These are phyloP conservation scores for Clarias macrocephalus DNA, from an alignment of 2,113 vertebrate species.

Conservation along the genomic window DNA sequence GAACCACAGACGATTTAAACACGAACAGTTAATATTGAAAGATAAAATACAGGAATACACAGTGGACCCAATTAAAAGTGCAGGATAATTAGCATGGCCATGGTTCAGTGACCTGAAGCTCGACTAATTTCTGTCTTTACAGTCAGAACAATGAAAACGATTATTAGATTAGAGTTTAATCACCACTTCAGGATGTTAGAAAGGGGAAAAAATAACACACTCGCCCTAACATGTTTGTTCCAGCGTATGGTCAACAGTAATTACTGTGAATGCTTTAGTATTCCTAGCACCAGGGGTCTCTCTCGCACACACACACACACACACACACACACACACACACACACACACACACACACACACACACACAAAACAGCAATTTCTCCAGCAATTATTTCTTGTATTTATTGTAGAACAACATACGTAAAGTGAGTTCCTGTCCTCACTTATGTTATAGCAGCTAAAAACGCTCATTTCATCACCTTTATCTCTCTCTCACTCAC, in stretches of 20 bases:
- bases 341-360: not conserved
- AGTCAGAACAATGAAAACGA: slow-evolving; percentile 1
- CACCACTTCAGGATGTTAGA: not conserved
- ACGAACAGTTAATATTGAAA: not conserved
- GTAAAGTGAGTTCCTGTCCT: not conserved
- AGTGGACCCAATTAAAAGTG: slow-evolving; percentile 1
- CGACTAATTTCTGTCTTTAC: not conserved
- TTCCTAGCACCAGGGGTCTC: not conserved
- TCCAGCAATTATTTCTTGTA: too few relatives aligned
- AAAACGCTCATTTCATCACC: too few relatives aligned
- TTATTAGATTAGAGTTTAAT: slow-evolving; percentile 15
- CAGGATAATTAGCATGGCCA: not conserved
- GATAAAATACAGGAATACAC: not conserved
- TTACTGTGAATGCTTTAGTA: not conserved
- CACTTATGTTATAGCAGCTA: too few relatives aligned
- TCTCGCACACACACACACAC: not conserved
- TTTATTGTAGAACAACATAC: too few relatives aligned
- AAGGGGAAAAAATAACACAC: not conserved
- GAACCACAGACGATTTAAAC: not conserved
- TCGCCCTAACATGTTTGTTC: not conserved
- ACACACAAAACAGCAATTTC: not conserved
- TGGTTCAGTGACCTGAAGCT: slow-evolving; percentile 15
- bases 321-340: not conserved
- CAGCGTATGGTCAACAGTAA: not conserved
- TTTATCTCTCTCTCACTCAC: too few relatives aligned